Base-by-base conservation (phyloP, 2,797 vertebrate genomes). In the Phataginus tricuspis region DNA sequence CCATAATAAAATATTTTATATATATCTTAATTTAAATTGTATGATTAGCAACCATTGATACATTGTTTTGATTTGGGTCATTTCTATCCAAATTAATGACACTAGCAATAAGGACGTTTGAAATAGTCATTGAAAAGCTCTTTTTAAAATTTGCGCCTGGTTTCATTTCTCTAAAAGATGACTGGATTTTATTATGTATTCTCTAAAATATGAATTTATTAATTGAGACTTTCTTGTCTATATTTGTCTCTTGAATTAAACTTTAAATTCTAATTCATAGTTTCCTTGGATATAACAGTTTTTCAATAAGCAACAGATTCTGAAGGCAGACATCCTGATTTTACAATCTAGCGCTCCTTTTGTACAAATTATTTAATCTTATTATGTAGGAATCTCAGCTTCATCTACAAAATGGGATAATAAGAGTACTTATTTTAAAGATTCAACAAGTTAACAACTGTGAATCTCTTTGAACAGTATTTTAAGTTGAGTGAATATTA, bases 391-490 rank as follows among this genome's bases (percentile, higher is more conserved):
- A 45, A 45, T 45, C 45, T 59, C 37, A 72, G 37, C 69, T 42
- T 86, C 71, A 19, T 57, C 39, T 45, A n/a, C 72, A 59, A 72
- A 86, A 45, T 71, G 51, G 19, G 25, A 31, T 69, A 71, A 71
- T 31, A 34, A 55, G 27, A 86, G 37, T 6, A 71, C 5, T 5
- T 55, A 5, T 78, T 45, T 89, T 66, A 55, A 55, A 12, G 5
- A 68, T 55, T 57, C n/a, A 78, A 34, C 19, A 16, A n/a, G 13
- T 55, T 66, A 78, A 42, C 19, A 55, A 57, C 39, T 75, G 6
- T 4, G 61, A 49, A 75, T 51, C 98, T 45, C 98, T 64, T 63
- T 42, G 6, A 84, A 27, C 6, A 53, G 29, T 23, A 42, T 53
- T 64, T 84, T 84, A 31, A 84, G 21, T 27, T n/a, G 57, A 51